Evolutionary conservation across 2,888 invertebrate species (phyloP), one percentile per base, ranked within the genome.

Genomic region (Cynaeus angustus): DNA sequence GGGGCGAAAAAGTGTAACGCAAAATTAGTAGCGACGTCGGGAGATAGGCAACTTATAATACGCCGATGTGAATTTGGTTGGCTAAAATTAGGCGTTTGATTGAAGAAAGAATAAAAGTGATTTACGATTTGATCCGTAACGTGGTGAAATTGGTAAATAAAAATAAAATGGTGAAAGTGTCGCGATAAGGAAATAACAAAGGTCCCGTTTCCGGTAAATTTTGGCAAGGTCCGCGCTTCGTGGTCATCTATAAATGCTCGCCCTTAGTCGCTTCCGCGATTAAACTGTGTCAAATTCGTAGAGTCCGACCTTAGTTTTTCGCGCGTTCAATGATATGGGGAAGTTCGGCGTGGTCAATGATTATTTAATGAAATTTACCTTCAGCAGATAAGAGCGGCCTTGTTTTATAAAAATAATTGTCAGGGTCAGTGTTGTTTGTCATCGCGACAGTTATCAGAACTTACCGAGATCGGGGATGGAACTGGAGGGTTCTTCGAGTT

Each of bases 391-490:
- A 72, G 71, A 74, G 73, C 74, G 76, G 74, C 79, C 79, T 79
- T 78, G 77, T 73, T 48, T 69, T 71, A 74, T 55, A 75, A 75
- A 79, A 82, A 82, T 80, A 82, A 82, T 83, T 83, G 83, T 83
- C 83, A 84, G 82, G 84, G 83, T 84, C 83, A 84, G 83, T 83
- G 79, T 71, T 79, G 76, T 76, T 72, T 70, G 53, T 75, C 78
- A 75, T 77, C 76, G 76, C 79, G 78, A 79, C 78, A 78, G 79
- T 80, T 79, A 79, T 79, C 72, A 16, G 52, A 65, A 88, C 93
- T 92, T 83, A 94, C 94, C 94, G 87, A 94, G 88, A 88, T 94
- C 94, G 75, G 94, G 94, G 85, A 94, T 94, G 78, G 94, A 94
- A 87, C 94, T 94, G 76, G 94, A 92, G 8, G 94, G 94, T 84